These are phyloP conservation scores for Harpagoxenus sublaevis DNA, from an alignment of 2,888 invertebrate species.

Conservation along the genomic window DNA sequence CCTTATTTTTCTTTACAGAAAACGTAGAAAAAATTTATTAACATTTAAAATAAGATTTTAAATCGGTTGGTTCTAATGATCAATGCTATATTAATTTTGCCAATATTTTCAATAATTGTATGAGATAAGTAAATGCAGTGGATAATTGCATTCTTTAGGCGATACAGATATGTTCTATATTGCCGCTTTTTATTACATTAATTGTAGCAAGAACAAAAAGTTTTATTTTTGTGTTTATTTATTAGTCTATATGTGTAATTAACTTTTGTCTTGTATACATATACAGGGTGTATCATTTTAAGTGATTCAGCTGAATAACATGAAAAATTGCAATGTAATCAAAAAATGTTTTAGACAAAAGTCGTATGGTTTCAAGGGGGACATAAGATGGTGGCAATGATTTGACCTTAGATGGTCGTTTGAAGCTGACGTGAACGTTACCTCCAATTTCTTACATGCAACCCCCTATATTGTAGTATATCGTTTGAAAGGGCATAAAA, in stretches of 20 bases:
- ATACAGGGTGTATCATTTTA: too few species aligned
- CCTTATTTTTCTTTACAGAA: neutral
- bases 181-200: neutral
- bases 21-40: neutral
- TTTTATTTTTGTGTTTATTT: neutral
- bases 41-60: neutral
- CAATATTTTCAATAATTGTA: constrained; percentile 14
- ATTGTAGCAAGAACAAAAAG: neutral
- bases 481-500: too few species aligned
- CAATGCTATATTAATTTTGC: neutral
- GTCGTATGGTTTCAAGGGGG: too few species aligned
- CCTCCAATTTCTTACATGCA: too few species aligned
- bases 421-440: too few species aligned
- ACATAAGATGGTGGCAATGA: too few species aligned
- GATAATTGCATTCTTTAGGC: neutral
- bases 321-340: too few species aligned
- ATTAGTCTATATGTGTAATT: neutral
- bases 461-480: too few species aligned
- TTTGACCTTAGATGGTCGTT: too few species aligned
- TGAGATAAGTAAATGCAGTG: neutral
- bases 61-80: neutral
- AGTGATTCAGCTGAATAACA: too few species aligned
- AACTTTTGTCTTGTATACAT: neutral
- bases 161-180: neutral
- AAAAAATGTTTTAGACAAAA: too few species aligned